These are phyloP conservation scores for Troides oblongomaculatus DNA, from an alignment of 2,888 invertebrate species.

Conservation along the genomic window DNA sequence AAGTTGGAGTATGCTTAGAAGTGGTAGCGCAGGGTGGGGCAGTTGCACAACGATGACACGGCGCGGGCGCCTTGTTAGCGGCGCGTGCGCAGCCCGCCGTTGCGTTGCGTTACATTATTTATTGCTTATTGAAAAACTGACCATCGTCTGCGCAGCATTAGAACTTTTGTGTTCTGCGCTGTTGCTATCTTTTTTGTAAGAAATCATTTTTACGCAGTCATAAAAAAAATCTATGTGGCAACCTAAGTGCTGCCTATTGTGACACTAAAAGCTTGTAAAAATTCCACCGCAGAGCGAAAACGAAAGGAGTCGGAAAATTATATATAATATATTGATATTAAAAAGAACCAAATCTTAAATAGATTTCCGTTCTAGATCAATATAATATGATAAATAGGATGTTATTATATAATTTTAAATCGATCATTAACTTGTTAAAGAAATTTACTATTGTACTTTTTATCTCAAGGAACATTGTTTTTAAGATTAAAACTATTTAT, in stretches of 20 bases:
- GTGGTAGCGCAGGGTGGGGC: conserved; percentile 71
- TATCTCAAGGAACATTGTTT: no score
- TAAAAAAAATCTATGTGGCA: conserved; percentile 30
- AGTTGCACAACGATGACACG: conserved; percentile 76
- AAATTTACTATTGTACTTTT: no score
- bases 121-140: conserved; percentile 78
- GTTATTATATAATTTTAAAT: no score
- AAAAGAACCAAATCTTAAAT: no score
- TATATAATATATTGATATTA: no score
- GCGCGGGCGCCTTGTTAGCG: conserved; percentile 70
- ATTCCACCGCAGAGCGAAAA: not conserved
- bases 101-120: conserved; percentile 73
- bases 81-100: conserved; percentile 73
- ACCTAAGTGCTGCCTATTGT: conserved; percentile 28
- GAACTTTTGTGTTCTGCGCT: conserved; percentile 52
- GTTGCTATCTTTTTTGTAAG: conserved; percentile 44
- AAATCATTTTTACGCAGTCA: conserved; percentile 37
- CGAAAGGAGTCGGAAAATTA: no score
- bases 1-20: conserved; percentile 44
- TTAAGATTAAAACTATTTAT: no score
- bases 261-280: conserved; percentile 15
- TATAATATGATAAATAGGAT: no score
- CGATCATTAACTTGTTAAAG: no score
- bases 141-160: conserved; percentile 59
- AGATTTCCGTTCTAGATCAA: no score